phyloP scores from a whole-genome alignment of 2,797 vertebrate species.

The Parambassis ranga region DNA sequence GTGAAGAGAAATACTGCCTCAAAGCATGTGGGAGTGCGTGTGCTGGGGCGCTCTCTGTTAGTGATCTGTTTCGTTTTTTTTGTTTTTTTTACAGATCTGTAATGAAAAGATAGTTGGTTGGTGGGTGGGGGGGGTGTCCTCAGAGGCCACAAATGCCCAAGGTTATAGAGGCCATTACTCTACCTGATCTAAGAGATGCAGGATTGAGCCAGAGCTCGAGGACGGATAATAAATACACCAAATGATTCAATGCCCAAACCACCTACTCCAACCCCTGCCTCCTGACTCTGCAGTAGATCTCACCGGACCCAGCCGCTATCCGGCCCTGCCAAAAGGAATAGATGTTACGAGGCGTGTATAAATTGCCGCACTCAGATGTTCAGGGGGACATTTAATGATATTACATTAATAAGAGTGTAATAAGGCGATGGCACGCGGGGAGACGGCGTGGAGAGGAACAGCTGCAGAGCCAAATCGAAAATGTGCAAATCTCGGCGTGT shows the following conservation, averaged over 20 bases:
- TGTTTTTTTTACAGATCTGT: slow-evolving; percentile 32
- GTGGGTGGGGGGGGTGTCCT: slow-evolving; percentile 18
- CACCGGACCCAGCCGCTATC: slow-evolving; percentile 9
- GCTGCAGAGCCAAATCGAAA: slow-evolving; percentile 66
- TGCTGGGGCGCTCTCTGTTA: slow-evolving; percentile 22
- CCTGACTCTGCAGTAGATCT: slow-evolving; percentile 51
- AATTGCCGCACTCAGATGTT: slow-evolving; percentile 55
- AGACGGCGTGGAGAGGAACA: slow-evolving; percentile 51
- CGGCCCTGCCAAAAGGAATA: slow-evolving; percentile 50
- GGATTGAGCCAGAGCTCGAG: slow-evolving; percentile 58
- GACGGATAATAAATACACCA: slow-evolving; percentile 67
- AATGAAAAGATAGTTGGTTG: slow-evolving; percentile 62
- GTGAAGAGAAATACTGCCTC: slow-evolving; percentile 51
- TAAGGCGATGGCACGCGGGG: slow-evolving; percentile 55
- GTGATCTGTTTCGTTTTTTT: slow-evolving; percentile 26
- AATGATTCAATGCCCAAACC: slow-evolving; percentile 51
- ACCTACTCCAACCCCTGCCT: not conserved
- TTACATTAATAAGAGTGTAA: slow-evolving; percentile 73
- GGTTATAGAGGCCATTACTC: slow-evolving; percentile 74
- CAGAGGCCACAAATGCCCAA: slow-evolving; percentile 39
- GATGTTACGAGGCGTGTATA: slow-evolving; percentile 40
- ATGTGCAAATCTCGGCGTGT: slow-evolving; percentile 42
- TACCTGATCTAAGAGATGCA: slow-evolving; percentile 58
- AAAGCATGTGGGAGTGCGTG: slow-evolving; percentile 26
- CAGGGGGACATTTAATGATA: slow-evolving; percentile 63